phyloP scores from a whole-genome alignment of 1,140 invertebrate genomes.

The Arion vulgaris region DNA sequence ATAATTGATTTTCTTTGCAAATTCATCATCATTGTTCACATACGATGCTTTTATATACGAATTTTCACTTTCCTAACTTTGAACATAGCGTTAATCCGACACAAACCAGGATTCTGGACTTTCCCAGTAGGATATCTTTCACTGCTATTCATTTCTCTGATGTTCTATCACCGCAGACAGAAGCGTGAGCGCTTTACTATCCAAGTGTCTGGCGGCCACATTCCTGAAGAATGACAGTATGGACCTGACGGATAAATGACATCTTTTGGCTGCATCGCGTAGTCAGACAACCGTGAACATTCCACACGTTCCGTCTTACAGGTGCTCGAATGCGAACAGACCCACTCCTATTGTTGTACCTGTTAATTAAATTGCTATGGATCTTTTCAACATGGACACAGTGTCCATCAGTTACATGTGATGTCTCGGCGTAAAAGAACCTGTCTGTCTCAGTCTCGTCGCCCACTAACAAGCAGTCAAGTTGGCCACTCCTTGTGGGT shows the following conservation, averaged over 20 bases:
- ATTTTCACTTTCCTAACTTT: too few relatives aligned
- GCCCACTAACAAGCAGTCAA: neutral
- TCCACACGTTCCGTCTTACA: neutral
- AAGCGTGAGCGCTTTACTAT: too few relatives aligned
- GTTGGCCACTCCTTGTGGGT: neutral
- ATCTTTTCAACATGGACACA: neutral
- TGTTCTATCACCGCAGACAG: too few relatives aligned
- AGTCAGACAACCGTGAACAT: neutral
- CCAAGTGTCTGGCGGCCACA: too few relatives aligned
- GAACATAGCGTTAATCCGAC: too few relatives aligned
- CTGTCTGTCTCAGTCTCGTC: neutral
- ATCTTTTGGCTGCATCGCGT: neutral
- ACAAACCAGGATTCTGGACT: too few relatives aligned
- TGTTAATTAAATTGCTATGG: neutral
- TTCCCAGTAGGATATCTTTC: too few relatives aligned
- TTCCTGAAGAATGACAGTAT: neutral
- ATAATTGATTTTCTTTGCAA: too few relatives aligned
- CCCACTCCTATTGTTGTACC: neutral
- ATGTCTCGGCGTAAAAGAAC: neutral
- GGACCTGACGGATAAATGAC: neutral
- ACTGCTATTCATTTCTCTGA: too few relatives aligned
- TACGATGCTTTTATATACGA: too few relatives aligned
- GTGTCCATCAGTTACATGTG: neutral
- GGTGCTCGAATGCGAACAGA: neutral
- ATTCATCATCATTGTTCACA: too few relatives aligned